Evolutionary conservation across 2,113 vertebrate genomes (phyloP).

Genomic region (Zosterops hypoxanthus): DNA sequence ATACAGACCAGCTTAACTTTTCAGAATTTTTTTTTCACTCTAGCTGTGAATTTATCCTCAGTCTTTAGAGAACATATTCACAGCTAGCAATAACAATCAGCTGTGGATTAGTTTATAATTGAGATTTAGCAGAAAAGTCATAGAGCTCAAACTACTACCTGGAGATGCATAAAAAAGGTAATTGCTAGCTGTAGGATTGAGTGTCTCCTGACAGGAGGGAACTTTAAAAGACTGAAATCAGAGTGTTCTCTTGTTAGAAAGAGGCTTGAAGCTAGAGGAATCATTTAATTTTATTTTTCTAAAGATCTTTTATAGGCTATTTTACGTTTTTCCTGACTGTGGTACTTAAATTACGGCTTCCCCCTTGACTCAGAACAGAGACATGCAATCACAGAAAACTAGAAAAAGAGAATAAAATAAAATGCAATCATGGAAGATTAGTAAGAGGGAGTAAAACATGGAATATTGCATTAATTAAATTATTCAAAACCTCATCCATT

Average conservation of each 20-base stretch:
- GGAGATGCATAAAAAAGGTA: slow-evolving; percentile 44
- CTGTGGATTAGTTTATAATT: slow-evolving; percentile 55
- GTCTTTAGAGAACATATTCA: slow-evolving; percentile 21
- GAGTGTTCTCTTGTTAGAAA: not conserved
- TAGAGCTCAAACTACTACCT: slow-evolving; percentile 49
- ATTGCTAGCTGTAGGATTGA: slow-evolving; percentile 58
- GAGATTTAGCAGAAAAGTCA: slow-evolving; percentile 49
- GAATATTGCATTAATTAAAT: not conserved
- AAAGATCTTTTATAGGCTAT: not conserved
- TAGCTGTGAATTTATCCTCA: not conserved
- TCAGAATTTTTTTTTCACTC: not conserved
- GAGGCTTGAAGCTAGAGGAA: slow-evolving; percentile 27
- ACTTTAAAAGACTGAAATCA: slow-evolving; percentile 48
- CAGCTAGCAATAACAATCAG: slow-evolving; percentile 45
- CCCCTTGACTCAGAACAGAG: not conserved
- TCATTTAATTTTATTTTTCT: slow-evolving; percentile 33
- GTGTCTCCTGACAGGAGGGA: slow-evolving; percentile 9
- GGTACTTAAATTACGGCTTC: not conserved
- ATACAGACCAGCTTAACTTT: not conserved
- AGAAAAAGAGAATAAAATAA: not conserved
- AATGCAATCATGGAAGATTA: not conserved
- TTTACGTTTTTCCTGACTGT: not conserved
- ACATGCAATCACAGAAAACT: not conserved
- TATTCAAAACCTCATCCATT: not conserved
- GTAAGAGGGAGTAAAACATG: not conserved